phyloP scores from a whole-genome alignment of 2,888 invertebrate genomes.

The Prosopocoilus inquinatus region DNA sequence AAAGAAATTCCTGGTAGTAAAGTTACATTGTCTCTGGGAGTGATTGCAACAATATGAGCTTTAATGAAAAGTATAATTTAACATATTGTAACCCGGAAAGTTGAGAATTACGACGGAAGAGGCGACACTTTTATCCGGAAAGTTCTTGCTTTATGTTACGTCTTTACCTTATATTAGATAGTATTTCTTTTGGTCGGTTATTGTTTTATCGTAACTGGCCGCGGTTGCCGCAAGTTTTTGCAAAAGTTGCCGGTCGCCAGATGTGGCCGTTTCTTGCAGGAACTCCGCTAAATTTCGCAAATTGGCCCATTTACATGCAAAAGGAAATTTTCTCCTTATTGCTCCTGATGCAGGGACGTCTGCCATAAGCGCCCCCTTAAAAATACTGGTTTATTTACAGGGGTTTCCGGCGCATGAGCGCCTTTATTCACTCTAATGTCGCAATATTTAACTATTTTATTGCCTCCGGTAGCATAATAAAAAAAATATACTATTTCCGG shows the following conservation, averaged over 20 bases:
- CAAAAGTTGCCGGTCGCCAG: slow-evolving; percentile 21
- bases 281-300: slow-evolving; percentile 18
- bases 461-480: too few relatives aligned
- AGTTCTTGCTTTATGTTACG: slow-evolving; percentile 1
- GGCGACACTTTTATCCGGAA: slow-evolving; percentile 2
- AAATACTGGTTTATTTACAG: too few relatives aligned
- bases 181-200: slow-evolving; percentile 13
- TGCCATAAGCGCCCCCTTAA: too few relatives aligned
- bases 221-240: slow-evolving; percentile 19
- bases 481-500: too few relatives aligned
- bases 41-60: too few relatives aligned
- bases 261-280: slow-evolving; percentile 16
- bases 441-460: too few relatives aligned
- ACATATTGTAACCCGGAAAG: background rate
- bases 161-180: slow-evolving; percentile 5
- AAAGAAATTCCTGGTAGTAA: too few relatives aligned
- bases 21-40: too few relatives aligned
- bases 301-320: slow-evolving; percentile 25
- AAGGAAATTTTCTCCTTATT: slow-evolving; percentile 8
- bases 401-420: too few relatives aligned
- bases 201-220: slow-evolving; percentile 16
- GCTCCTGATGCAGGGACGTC: slow-evolving; percentile 1
- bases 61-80: background rate
- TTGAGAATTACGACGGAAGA: background rate
- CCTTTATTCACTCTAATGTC: too few relatives aligned